Evolutionary conservation across 2,888 invertebrate species (phyloP), one percentile per base, ranked within the genome.

Genomic region (Chloroclysta siterata): DNA sequence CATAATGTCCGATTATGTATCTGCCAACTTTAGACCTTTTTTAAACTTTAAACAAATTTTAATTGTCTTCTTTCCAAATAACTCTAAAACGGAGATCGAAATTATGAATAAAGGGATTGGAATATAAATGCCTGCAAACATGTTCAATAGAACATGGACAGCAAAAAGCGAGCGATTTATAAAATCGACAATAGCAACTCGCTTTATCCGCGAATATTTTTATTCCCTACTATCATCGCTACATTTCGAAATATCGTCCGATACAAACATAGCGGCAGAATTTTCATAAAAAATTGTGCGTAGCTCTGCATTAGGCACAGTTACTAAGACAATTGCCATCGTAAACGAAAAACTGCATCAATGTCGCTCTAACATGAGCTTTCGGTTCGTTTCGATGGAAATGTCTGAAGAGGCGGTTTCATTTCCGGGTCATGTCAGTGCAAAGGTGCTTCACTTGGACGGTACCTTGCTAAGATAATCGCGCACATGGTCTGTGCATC

Each of bases 401-500:
- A n/a, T 36, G 14, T 46, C 29, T 29, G 17, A 22, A 47, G n/a
- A n/a, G 39, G 52, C 36, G 11, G 42, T 53, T 33, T 29, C n/a
- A n/a, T 52, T 53, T 53, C 48, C 33, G 17, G 44, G 44, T 15
- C 44, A 29, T 39, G 53, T 65, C 79, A 84, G 72, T 81, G 82
- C 61, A 84, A 80, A 15, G 78, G 80, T 53, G 89, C 82, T 36
- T 65, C 65, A 42, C 88, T 87, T 11, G 92, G 92, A n/a, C 90
- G 82, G 82, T 90, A 96, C 94, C 97, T 95, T 65, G 95, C 94
- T 74, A 98, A 89, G 72, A 98, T 97, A 68, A 97, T 95, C 42
- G 97, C 97, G 88, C 98, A 98, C 83, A 98, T 97, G 75, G 95
- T 96, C 85, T 98, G 97, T 10, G 98, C 96, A 87, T 98, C 97